Base-by-base conservation (phyloP, 2,797 vertebrate genomes). In the Sebastes variabilis region DNA sequence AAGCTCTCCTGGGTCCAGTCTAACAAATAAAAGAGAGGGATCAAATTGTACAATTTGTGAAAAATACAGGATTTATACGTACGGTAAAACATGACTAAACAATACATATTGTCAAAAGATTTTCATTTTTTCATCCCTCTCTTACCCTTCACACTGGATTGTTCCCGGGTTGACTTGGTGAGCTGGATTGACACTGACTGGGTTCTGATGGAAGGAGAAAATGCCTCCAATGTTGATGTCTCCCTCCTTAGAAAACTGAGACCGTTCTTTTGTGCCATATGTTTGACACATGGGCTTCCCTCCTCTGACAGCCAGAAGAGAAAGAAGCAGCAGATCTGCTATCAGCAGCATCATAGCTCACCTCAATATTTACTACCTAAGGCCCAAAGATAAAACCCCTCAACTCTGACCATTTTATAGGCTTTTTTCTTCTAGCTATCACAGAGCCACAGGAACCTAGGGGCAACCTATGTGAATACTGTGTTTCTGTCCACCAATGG, bases 191-290 rank as follows among this genome's bases (percentile, higher is more conserved):
- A 95, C 90, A 69, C 42, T 88, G 72, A 90, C 74, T 55, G 95
- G 94, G 70, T 94, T 93, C 83, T 95, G 94, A 79, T 96, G 95
- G 82, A 96, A 96, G 85, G 95, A 95, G 89, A 96, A 96, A 91
- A 96, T 95, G 32, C 94, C 96, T 84, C 96, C 96, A 87, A 96
- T 94, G 83, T 88, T 94, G 81, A 96, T 84, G 76, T 96, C 93
- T 42, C 96, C 96, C 25, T 94, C 93, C 85, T 94, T 95, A 72
- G 89, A 95, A 91, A 96, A 96, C 86, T 94, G 72, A 85, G 94
- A 90, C 14, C 93, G 81, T 73, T 95, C 94, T 90, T 94, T 89
- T 71, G 90, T 88, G 46, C 93, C 94, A 73, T 95, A 95, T 49
- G 91, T 89, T 83, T 80, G 88, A 88, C 96, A 96, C 34, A 88